Conservation (phyloP, 2,888 invertebrate genomes). For the Acheta domesticus region DNA sequence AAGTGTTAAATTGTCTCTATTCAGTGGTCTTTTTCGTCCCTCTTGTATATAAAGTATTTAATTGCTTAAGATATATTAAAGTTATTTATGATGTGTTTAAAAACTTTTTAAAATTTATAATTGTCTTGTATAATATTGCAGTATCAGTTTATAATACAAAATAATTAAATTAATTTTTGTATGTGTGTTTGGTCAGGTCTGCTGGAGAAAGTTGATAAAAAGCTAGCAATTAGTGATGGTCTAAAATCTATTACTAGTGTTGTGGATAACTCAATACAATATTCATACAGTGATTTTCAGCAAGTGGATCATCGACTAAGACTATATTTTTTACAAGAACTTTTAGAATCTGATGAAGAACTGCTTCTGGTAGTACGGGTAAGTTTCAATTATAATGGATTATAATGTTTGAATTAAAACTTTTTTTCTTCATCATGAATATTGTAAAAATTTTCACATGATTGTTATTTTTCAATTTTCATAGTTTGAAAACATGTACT, state of each 20-base stretch:
- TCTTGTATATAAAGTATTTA: no score
- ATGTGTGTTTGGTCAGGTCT: conserved; percentile 45
- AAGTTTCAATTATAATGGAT: conserved; percentile 35
- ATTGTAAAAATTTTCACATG: no score
- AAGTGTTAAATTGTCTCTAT: no score
- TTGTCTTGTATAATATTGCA: no score
- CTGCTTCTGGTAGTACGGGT: conserved; percentile 53
- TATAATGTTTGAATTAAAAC: not conserved
- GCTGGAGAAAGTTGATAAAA: conserved; percentile 51
- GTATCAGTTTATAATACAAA: no score
- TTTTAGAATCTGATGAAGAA: conserved; percentile 56
- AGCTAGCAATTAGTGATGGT: conserved; percentile 40
- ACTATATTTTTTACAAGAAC: conserved; percentile 53
- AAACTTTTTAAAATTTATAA: no score
- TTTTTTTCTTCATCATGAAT: not conserved
- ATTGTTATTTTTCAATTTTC: no score
- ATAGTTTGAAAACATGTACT: no score
- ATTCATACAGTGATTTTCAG: conserved; percentile 54
- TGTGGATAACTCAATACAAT: conserved; percentile 47
- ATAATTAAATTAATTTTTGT: no score
- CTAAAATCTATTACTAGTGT: not conserved
- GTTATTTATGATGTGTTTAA: no score
- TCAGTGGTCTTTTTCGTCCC: no score
- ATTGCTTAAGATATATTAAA: no score
- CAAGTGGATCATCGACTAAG: conserved; percentile 59